These are phyloP conservation scores for Pseudopodoces humilis DNA, from an alignment of 2,113 vertebrate genomes.

Conservation along the genomic window DNA sequence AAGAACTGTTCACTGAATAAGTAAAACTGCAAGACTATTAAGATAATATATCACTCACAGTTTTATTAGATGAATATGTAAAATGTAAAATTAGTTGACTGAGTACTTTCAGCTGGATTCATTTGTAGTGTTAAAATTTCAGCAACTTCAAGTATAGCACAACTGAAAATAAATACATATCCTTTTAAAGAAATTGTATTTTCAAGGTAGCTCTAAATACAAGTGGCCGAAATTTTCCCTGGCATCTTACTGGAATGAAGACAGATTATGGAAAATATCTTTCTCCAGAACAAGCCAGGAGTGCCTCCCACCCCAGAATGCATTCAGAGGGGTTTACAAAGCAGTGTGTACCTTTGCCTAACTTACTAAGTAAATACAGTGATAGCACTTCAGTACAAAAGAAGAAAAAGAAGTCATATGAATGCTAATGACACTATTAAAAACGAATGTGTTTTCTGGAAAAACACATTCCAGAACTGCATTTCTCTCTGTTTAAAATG, in stretches of 20 bases:
- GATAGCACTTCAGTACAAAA: neutral
- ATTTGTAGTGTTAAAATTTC: neutral
- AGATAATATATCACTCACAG: neutral
- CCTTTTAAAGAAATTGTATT: neutral
- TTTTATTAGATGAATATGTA: neutral
- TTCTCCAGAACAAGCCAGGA: neutral
- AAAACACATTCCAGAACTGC: neutral
- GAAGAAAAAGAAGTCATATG: neutral
- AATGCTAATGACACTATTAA: neutral
- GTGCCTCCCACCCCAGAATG: neutral
- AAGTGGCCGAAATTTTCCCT: neutral
- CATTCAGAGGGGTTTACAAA: neutral
- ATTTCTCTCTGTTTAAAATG: neutral
- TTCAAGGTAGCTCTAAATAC: neutral
- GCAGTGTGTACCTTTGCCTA: neutral
- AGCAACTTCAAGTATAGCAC: neutral
- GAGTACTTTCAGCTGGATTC: neutral
- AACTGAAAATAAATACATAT: neutral
- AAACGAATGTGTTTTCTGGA: neutral
- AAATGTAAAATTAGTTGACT: neutral
- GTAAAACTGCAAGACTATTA: neutral
- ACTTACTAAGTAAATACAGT: neutral
- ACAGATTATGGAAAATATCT: neutral
- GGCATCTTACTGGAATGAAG: neutral
- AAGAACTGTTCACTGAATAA: neutral